Conservation (phyloP, 2,888 invertebrate genomes). For the Sthenelais limicola region DNA sequence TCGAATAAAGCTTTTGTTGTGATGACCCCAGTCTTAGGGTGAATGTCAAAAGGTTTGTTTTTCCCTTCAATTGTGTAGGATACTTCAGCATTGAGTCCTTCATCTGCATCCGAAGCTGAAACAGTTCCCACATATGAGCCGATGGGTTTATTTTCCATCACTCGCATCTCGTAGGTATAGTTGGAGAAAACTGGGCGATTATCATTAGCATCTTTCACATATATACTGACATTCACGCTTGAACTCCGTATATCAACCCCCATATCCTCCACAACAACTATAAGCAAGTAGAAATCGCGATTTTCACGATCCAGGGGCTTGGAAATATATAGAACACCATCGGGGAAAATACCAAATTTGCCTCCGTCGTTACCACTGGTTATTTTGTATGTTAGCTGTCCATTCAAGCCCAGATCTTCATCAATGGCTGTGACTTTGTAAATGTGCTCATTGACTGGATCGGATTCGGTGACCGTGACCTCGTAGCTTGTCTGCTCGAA, state of each 20-base stretch:
- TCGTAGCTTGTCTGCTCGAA: conserved; percentile 94
- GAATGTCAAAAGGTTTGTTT: conserved; percentile 81
- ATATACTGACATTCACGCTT: conserved; percentile 90
- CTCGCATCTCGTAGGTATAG: conserved; percentile 59
- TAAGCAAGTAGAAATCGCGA: conserved; percentile 91
- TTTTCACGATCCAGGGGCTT: conserved; percentile 90
- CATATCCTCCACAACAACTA: conserved; percentile 84
- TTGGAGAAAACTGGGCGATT: conserved; percentile 79
- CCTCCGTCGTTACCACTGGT: conserved; percentile 88
- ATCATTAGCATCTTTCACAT: conserved; percentile 76
- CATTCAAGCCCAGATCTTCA: conserved; percentile 63
- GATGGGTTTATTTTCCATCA: conserved; percentile 61
- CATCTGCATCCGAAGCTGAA: conserved; percentile 84
- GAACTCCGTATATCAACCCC: conserved; percentile 76
- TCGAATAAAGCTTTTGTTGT: conserved; percentile 82
- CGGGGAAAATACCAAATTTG: conserved; percentile 95
- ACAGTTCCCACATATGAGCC: conserved; percentile 64
- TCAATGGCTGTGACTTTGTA: conserved; percentile 62
- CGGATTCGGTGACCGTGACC: conserved; percentile 91
- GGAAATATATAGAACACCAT: conserved; percentile 91
- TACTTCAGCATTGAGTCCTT: conserved; percentile 88
- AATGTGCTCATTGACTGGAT: conserved; percentile 86
- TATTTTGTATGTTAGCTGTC: conserved; percentile 76
- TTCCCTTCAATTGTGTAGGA: conserved; percentile 84
- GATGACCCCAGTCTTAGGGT: conserved; percentile 94